Conservation (phyloP, 1,140 invertebrate species). For the Drosophila serrata region DNA sequence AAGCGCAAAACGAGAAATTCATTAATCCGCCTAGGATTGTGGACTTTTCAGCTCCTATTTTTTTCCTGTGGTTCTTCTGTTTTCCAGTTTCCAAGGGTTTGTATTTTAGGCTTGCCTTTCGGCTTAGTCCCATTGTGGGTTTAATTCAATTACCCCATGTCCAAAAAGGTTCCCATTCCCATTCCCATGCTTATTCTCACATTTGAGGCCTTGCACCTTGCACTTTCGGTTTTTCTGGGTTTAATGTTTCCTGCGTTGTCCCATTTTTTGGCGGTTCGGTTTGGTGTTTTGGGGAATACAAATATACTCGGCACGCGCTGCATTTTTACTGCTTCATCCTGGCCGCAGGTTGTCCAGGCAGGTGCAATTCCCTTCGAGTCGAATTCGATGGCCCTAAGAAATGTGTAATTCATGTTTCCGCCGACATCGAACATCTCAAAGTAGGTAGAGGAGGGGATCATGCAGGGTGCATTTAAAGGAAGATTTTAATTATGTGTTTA, state of each 20-base stretch:
- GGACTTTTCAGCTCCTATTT: conserved; percentile 41
- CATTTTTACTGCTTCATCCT: conserved; percentile 81
- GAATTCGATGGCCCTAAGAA: conserved; percentile 57
- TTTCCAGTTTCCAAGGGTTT: conserved; percentile 25
- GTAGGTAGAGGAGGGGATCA: conserved; percentile 4
- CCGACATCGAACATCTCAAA: conserved; percentile 23
- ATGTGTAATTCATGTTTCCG: conserved; percentile 79
- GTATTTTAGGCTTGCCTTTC: conserved; percentile 41
- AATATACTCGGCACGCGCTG: conserved; percentile 68
- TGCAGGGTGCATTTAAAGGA: conserved; percentile 7
- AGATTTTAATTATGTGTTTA: conserved; percentile 45
- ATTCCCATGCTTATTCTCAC: conserved; percentile 48
- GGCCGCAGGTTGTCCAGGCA: conserved; percentile 55
- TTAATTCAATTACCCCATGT: conserved; percentile 64
- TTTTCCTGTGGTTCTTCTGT: conserved; percentile 28
- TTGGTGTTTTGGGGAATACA: conserved; percentile 47
- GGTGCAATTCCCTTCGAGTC: conserved; percentile 61
- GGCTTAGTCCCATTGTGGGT: conserved; percentile 41
- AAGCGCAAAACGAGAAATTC: conserved; percentile 77
- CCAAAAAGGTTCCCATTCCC: conserved; percentile 21
- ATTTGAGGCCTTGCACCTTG: conserved; percentile 68
- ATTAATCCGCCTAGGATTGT: conserved; percentile 61
- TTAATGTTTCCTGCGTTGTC: conserved; percentile 41
- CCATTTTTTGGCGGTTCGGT: conserved; percentile 38
- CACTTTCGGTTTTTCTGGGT: conserved; percentile 56